Conservation (phyloP, 2,797 vertebrate species). For the Picus viridis region DNA sequence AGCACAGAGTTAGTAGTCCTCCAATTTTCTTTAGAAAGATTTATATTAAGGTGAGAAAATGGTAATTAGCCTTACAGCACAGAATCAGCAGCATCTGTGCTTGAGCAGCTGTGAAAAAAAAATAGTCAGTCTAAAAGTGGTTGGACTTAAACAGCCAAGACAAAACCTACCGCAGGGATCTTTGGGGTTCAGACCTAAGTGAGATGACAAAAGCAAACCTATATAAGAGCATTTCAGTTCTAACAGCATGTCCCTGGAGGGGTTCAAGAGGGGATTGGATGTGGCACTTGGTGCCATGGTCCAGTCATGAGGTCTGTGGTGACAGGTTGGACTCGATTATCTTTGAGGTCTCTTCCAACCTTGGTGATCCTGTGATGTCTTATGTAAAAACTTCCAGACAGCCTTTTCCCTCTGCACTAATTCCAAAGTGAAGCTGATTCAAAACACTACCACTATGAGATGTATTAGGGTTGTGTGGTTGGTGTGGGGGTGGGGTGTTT, state of each 20-base stretch:
- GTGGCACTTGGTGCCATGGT: too few species aligned
- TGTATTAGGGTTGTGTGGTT: neutral
- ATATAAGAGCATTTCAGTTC: neutral
- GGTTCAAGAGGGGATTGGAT: too few species aligned
- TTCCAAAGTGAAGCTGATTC: neutral
- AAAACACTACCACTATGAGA: neutral
- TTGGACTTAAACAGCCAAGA: neutral
- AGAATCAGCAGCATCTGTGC: neutral
- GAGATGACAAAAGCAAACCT: neutral
- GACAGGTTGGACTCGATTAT: too few species aligned
- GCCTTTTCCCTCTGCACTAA: neutral
- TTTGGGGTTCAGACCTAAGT: neutral
- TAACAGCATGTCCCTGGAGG: neutral
- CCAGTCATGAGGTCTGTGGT: too few species aligned
- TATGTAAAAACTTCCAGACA: neutral
- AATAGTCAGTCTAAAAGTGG: neutral
- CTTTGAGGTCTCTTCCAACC: too few species aligned
- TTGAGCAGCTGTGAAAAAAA: conserved; percentile 14
- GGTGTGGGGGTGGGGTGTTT: too few species aligned
- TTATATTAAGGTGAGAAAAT: conserved; percentile 46
- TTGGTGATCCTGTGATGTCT: neutral
- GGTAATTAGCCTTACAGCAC: conserved; percentile 20
- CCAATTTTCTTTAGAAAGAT: conserved; percentile 40
- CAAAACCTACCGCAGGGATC: neutral
- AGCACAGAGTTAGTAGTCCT: neutral